phyloP scores from a whole-genome alignment of 1,140 invertebrate species.

The Euura saliciscinereae region DNA sequence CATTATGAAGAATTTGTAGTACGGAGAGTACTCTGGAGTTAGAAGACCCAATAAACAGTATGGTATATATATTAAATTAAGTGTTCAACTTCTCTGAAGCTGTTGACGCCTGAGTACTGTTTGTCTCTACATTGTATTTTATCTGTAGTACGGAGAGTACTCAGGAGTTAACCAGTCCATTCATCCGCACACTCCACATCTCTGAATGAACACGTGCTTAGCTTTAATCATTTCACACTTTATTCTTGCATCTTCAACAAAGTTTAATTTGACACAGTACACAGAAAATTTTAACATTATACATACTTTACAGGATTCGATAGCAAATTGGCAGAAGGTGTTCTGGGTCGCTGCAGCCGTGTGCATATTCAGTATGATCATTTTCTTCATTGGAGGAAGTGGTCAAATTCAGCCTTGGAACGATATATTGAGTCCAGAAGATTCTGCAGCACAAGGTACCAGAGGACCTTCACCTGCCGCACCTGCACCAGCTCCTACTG shows the following conservation, averaged over 20 bases:
- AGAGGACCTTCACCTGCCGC: not conserved
- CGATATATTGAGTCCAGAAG: constrained; percentile 22
- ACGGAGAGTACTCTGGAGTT: not conserved
- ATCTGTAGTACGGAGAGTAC: constrained; percentile 35
- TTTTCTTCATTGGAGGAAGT: constrained; percentile 61
- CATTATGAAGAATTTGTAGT: not conserved
- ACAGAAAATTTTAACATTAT: not conserved
- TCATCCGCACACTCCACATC: not conserved
- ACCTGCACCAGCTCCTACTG: not conserved
- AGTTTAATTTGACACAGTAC: not conserved
- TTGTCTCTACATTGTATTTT: constrained; percentile 27
- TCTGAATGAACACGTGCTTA: not conserved
- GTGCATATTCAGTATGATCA: constrained; percentile 58
- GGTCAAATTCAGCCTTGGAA: constrained; percentile 59
- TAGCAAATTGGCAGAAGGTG: constrained; percentile 65
- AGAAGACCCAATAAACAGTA: not conserved
- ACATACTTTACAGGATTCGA: constrained; percentile 57
- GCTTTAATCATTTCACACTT: not conserved
- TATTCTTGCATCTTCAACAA: not conserved
- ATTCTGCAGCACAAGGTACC: not conserved
- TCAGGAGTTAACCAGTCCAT: constrained; percentile 13
- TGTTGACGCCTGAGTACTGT: constrained; percentile 16
- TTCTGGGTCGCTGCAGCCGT: constrained; percentile 65
- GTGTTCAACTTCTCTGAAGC: not conserved
- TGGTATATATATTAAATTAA: not conserved